Percentiles rank a stretch among this genome's conserved stretches.
Evolutionary conservation across 1,140 invertebrate genomes (phyloP).

Genomic region (Elymnias hypermnestra): DNA sequence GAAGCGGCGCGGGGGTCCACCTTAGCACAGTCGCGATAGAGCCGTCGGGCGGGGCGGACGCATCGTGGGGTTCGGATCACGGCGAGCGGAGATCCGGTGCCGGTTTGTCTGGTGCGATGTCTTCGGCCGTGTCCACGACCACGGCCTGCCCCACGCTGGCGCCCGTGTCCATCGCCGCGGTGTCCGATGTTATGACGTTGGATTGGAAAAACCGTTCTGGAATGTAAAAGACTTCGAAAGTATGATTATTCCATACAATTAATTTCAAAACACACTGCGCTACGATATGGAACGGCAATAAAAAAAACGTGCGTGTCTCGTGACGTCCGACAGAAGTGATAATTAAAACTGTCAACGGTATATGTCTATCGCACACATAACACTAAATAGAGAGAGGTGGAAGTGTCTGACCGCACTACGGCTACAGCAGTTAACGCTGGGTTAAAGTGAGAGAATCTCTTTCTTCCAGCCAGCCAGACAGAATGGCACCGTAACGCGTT

Average conservation of each 20-base stretch:
- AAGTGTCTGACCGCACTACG: too few species aligned
- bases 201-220: conserved; percentile 75
- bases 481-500: too few species aligned
- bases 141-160: conserved; percentile 39
- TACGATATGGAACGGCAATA: background rate
- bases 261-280: background rate
- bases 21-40: conserved; percentile 38
- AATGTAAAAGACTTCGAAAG: conserved; percentile 32
- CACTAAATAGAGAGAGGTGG: too few species aligned
- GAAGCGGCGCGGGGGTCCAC: conserved; percentile 64
- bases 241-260: conserved; percentile 19
- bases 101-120: conserved; percentile 59
- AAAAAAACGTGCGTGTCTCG: too few species aligned
- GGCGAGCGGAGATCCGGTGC: conserved; percentile 66
- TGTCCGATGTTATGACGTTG: conserved; percentile 69
- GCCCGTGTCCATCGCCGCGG: conserved; percentile 64
- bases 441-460: too few species aligned
- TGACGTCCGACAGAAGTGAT: too few species aligned
- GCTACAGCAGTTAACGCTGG: too few species aligned
- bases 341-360: too few species aligned
- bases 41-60: conserved; percentile 26
- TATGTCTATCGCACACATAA: too few species aligned
- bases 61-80: conserved; percentile 43
- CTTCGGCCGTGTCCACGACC: conserved; percentile 40
- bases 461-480: too few species aligned